Evolutionary conservation across 1,140 invertebrate genomes (phyloP), one percentile per base, ranked within the genome.

Genomic region (Cherax quadricarinatus): DNA sequence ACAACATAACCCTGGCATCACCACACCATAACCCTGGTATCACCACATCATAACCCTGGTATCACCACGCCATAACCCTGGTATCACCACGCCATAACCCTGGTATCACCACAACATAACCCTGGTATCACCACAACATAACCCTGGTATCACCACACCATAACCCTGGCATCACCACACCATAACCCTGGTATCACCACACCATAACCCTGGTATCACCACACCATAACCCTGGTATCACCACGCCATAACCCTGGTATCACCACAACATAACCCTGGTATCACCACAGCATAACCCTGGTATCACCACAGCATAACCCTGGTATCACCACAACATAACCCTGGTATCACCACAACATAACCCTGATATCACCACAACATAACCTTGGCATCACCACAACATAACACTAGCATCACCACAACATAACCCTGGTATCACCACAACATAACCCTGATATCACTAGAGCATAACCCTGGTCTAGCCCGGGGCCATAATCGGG

Each of bases 401-500:
- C 6, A 84, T 60, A 84, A 16, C 82, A 14, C 48, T 30, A 2
- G 12, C 24, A 4, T 57, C 48, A 48, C 49, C 30, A 21, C 62
- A 66, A 66, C 18, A 66, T 48, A 51, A 51, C 62, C 48, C 49
- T 9, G 14, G 5, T 30, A 66, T n/a, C 78, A 82, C n/a, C 78
- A 70, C 30, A 21, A n/a, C 81, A 83, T 83, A 30, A 60, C 87
- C 87, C 75, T 21, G 14, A n/a, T n/a, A 81, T 66, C 70, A 24
- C 70, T 5, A 12, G 18, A 75, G 30, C n/a, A 87, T 91, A 87
- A 91, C 89, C 89, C 84, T 73, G 79, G 88, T 57, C n/a, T 85
- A 85, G 85, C 81, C 89, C 62, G 73, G 78, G 83, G 89, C 84
- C 84, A 79, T 86, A 86, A 91, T 86, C 89, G 51, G 60, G 62